Evolutionary conservation across 2,113 vertebrate species (phyloP).

Genomic region (Megalops atlanticus): DNA sequence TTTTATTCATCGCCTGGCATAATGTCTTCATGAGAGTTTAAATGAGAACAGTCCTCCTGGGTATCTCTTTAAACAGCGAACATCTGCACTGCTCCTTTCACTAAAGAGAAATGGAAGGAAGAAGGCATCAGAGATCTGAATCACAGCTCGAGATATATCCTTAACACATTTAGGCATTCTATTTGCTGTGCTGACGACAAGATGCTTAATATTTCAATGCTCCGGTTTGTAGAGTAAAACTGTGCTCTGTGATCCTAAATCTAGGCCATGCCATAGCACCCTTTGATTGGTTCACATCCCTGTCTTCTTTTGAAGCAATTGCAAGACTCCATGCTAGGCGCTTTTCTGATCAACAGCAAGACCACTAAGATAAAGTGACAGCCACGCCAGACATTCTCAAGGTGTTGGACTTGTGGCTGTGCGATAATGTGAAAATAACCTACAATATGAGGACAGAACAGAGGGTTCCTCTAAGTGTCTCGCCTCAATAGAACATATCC

Average conservation of each 20-base stretch:
- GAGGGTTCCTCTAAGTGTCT: too few species aligned
- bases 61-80: background rate
- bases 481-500: too few species aligned
- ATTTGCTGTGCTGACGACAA: background rate
- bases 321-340: too few species aligned
- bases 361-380: too few species aligned
- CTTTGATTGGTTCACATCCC: background rate
- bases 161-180: background rate
- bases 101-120: background rate
- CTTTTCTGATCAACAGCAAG: too few species aligned
- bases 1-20: conserved; percentile 17
- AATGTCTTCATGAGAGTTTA: conserved; percentile 18
- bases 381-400: too few species aligned
- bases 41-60: background rate
- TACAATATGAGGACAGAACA: too few species aligned
- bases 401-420: too few species aligned
- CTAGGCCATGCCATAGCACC: background rate
- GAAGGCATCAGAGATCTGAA: background rate
- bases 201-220: background rate
- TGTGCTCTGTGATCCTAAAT: background rate
- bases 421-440: too few species aligned
- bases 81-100: background rate
- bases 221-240: background rate
- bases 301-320: too few species aligned
- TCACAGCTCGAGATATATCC: background rate